phyloP scores from a whole-genome alignment of 2,113 vertebrate genomes.

The Ceyx margarethae region DNA sequence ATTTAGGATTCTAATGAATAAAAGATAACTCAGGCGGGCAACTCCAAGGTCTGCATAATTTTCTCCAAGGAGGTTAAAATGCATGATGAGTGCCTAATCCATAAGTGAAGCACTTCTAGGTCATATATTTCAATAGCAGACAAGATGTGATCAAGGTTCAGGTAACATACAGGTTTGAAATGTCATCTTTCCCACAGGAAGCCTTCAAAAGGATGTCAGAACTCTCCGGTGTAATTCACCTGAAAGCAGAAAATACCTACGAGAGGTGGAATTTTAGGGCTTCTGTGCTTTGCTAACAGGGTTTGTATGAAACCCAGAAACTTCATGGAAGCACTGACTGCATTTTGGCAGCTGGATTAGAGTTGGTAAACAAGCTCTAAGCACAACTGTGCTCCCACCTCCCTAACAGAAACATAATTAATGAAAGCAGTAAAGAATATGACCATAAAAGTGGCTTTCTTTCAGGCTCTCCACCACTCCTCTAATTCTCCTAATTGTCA shows the following conservation, averaged over 20 bases:
- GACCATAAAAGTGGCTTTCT: not conserved
- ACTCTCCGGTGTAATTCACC: not conserved
- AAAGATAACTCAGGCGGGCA: conserved; percentile 59
- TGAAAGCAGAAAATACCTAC: not conserved
- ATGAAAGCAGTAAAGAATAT: conserved; percentile 1
- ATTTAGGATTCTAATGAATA: conserved; percentile 72
- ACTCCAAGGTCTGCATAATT: conserved; percentile 49
- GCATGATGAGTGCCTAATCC: conserved; percentile 24
- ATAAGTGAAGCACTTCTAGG: conserved; percentile 11
- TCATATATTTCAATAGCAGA: conserved; percentile 39
- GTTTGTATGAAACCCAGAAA: not conserved
- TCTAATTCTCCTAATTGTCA: not conserved
- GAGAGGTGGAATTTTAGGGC: not conserved
- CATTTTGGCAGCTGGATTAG: not conserved
- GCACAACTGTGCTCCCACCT: not conserved
- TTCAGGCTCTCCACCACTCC: not conserved
- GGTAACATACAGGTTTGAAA: conserved; percentile 1
- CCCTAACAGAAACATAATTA: not conserved
- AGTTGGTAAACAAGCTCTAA: not conserved
- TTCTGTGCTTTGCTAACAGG: not conserved
- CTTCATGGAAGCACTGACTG: not conserved
- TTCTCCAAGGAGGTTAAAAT: conserved; percentile 60
- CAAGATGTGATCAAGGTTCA: conserved; percentile 29
- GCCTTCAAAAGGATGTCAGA: conserved; percentile 8
- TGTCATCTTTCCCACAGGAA: conserved; percentile 17